Base-by-base conservation (phyloP, 2,113 vertebrate species). In the Scolopax mira region DNA sequence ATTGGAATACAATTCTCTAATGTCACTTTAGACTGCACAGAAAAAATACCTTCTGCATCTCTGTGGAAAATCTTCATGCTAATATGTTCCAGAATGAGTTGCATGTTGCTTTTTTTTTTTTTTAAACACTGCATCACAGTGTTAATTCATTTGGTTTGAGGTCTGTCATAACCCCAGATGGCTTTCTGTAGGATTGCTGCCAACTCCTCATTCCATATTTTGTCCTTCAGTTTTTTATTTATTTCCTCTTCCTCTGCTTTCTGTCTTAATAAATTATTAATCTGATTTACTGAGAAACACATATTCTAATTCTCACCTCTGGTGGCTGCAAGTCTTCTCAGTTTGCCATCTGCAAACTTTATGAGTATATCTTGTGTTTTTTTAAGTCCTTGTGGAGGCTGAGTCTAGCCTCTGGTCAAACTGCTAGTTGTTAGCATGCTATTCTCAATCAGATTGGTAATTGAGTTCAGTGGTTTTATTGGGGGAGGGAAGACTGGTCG, bases 61-160 rank as follows among this genome's bases (percentile, higher is more conserved):
- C 61, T 55, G 67, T 92, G 86, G 77, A 81, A 96, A 92, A 87
- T 19, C 16, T 57, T 84, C 39, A 23, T 89, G 57, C 79, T 92
- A 92, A 92, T 90, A 71, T 87, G 89, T 95, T 96, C 91, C 91
- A 89, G 90, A 92, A 78, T 16, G 48, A 92, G 77, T 52, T 90
- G 60, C 46, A 33, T 81, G 86, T 66, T 95, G 80, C 35, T 41
- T 33, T 44, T 79, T 57, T 62, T 41, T 33, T 44, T 79, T 57
- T 62, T 79, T 16, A 48, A 95, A 95, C 95, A 93, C 73, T 97
- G 95, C 48, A 60, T 93, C 2, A 8, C 52, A 91, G 86, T 96
- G 95, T 97, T 94, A 90, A 94, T 95, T 97, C 93, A 94, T 96
- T 92, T 89, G 80, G 86, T 87, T 93, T 85, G 91, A 94, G 78